Conservation (phyloP, 2,888 invertebrate species). For the Apeira syringaria region DNA sequence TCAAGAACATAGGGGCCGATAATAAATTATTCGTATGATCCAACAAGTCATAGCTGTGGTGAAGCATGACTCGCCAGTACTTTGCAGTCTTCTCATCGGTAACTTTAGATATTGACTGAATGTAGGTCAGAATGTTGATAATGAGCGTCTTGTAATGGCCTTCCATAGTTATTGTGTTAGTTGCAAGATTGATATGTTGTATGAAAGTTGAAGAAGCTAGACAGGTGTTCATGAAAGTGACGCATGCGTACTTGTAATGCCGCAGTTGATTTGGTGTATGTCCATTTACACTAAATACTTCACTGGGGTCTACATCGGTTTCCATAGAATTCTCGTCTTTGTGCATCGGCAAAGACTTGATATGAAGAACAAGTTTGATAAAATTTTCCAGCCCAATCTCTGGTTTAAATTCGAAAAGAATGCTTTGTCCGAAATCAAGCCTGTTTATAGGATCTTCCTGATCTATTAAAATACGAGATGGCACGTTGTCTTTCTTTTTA, state of each 20-base stretch:
- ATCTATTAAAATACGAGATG: constrained; percentile 55
- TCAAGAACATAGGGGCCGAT: constrained; percentile 90
- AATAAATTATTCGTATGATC: constrained; percentile 92
- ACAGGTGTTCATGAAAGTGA: constrained; percentile 89
- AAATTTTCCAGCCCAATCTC: constrained; percentile 85
- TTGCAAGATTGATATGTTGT: constrained; percentile 83
- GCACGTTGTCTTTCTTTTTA: constrained; percentile 59
- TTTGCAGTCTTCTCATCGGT: constrained; percentile 86
- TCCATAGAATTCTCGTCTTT: constrained; percentile 78
- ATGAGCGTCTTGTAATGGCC: constrained; percentile 87
- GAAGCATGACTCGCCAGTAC: constrained; percentile 92
- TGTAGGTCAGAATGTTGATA: constrained; percentile 86
- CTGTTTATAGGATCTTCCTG: constrained; percentile 80
- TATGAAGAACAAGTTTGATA: constrained; percentile 86
- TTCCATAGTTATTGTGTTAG: constrained; percentile 79
- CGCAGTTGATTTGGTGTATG: constrained; percentile 90
- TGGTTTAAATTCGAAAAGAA: constrained; percentile 87
- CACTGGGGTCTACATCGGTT: constrained; percentile 61
- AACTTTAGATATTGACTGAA: constrained; percentile 86
- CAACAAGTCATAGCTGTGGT: constrained; percentile 90
- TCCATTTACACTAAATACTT: constrained; percentile 85
- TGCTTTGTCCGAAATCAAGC: constrained; percentile 86
- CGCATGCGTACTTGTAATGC: constrained; percentile 92
- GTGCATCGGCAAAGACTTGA: constrained; percentile 87
- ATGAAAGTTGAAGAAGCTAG: constrained; percentile 88